Percentiles rank a stretch among this genome's conserved stretches.
Evolutionary conservation across 2,888 invertebrate species (phyloP).

Genomic region (Phortica okadai): DNA sequence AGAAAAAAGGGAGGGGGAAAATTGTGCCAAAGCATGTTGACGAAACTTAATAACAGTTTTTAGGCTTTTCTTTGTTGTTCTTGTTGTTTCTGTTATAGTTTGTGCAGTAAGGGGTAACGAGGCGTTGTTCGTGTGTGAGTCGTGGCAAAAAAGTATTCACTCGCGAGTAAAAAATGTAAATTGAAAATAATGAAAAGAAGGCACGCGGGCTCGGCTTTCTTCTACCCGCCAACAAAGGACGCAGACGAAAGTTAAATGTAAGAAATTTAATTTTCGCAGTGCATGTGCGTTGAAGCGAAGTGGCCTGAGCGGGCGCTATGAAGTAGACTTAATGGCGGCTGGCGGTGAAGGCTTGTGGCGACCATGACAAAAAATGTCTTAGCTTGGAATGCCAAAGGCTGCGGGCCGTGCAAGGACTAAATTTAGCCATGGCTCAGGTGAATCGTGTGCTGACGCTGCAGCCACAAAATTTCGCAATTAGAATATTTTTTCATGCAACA

Average conservation of each 20-base stretch:
- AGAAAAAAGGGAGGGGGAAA: slow-evolving; percentile 4
- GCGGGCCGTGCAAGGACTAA: too few relatives aligned
- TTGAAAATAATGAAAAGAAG: slow-evolving; percentile 20
- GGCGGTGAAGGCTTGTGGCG: too few relatives aligned
- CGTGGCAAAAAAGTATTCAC: slow-evolving; percentile 29
- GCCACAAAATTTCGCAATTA: too few relatives aligned
- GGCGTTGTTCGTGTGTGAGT: slow-evolving; percentile 31
- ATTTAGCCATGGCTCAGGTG: too few relatives aligned
- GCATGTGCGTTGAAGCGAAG: background rate
- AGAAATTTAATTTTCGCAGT: slow-evolving; percentile 27
- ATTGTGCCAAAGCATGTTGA: slow-evolving; percentile 22
- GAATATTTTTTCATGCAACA: too few relatives aligned
- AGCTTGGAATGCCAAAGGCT: too few relatives aligned
- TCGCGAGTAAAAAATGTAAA: slow-evolving; percentile 16
- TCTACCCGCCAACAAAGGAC: background rate
- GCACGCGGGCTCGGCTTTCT: background rate
- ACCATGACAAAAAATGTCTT: too few relatives aligned
- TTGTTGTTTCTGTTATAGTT: background rate
- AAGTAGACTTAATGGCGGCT: too few relatives aligned
- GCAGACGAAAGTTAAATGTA: background rate
- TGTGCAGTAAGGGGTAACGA: background rate
- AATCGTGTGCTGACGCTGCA: too few relatives aligned
- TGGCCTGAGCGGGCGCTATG: background rate
- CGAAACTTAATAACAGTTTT: slow-evolving; percentile 33
- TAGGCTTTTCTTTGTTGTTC: slow-evolving; percentile 13